A percentile compares a stretch with the other conserved stretches of the same genome.
phyloP scores from a whole-genome alignment of 2,797 vertebrate genomes.

The Artibeus lituratus region DNA sequence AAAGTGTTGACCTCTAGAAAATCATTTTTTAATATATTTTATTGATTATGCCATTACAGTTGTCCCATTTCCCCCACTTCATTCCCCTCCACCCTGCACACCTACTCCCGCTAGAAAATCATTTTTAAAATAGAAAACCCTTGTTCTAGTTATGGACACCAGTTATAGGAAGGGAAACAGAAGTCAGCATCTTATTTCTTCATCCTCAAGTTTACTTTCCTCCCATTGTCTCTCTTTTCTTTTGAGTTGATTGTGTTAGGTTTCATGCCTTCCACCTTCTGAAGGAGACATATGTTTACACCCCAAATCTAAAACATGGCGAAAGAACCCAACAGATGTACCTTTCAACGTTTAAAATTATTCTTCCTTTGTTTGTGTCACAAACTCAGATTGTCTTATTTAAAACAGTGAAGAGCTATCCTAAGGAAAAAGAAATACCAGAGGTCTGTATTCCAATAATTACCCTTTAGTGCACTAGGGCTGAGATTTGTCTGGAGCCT shows the following conservation, averaged over 20 bases:
- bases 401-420: conserved; percentile 1
- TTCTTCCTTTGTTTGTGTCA: background rate
- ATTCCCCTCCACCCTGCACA: too few relatives aligned
- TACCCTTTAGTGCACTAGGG: background rate
- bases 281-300: background rate
- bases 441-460: background rate
- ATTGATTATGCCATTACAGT: too few relatives aligned
- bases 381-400: background rate
- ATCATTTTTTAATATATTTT: background rate
- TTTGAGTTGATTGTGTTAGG: background rate
- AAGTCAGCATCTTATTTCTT: background rate
- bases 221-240: conserved; percentile 1
- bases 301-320: background rate
- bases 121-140: conserved; percentile 37
- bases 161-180: conserved; percentile 9
- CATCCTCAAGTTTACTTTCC: background rate
- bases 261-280: background rate
- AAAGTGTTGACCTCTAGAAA: background rate
- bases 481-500: conserved; percentile 32
- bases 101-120: too few relatives aligned
- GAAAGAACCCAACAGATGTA: background rate
- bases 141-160: conserved; percentile 11
- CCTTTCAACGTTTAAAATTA: background rate
- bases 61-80: too few relatives aligned
- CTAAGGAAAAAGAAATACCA: background rate